Evolutionary conservation across 2,888 invertebrate genomes (phyloP).

Genomic region (Zygothrica quintamaculata): DNA sequence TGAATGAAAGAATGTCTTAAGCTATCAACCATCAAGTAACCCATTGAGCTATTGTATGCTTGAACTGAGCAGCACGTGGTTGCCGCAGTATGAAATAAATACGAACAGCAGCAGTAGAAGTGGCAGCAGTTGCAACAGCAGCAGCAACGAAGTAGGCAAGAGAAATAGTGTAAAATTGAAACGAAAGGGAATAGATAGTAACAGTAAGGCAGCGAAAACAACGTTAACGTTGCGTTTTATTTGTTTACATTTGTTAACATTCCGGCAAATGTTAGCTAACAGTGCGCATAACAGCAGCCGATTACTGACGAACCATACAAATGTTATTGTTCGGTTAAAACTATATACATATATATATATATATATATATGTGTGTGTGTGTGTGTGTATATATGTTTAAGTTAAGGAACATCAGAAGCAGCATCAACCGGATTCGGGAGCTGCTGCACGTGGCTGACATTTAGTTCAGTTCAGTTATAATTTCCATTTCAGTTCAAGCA

Average conservation of each 20-base stretch:
- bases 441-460: slow-evolving; percentile 4
- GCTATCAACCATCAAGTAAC: background rate
- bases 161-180: background rate
- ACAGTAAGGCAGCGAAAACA: slow-evolving; percentile 2
- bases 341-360: no score
- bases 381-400: slow-evolving; percentile 2
- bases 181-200: background rate
- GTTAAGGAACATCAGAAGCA: background rate
- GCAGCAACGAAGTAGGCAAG: no score
- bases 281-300: slow-evolving; percentile 35
- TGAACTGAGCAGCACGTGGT: slow-evolving; percentile 39
- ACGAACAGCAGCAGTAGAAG: background rate
- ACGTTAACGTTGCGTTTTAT: slow-evolving; percentile 41
- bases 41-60: slow-evolving; percentile 19
- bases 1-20: background rate
- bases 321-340: slow-evolving; percentile 21
- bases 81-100: slow-evolving; percentile 19
- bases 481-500: slow-evolving; percentile 48
- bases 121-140: no score
- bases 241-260: slow-evolving; percentile 55
- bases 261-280: slow-evolving; percentile 44
- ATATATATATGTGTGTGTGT: no score
- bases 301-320: no score
- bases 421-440: background rate
- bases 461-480: slow-evolving; percentile 28